These are phyloP conservation scores for Aldrovandia affinis DNA, from an alignment of 2,797 vertebrate genomes.

Conservation along the genomic window DNA sequence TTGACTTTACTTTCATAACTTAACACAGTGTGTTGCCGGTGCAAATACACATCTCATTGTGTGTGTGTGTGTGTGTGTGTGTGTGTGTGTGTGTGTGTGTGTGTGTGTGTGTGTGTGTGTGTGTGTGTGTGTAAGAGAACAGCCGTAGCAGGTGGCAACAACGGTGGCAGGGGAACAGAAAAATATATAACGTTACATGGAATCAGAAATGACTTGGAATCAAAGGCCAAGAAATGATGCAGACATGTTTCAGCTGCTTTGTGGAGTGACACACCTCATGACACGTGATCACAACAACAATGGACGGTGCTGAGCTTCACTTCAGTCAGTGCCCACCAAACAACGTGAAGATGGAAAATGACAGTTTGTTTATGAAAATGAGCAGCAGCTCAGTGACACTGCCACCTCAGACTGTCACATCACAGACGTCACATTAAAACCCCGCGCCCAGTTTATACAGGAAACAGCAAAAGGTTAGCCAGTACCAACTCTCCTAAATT, in stretches of 20 bases:
- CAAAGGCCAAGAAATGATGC: background rate
- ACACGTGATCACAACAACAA: conserved; percentile 68
- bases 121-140: too few relatives aligned
- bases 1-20: too few relatives aligned
- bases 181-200: too few relatives aligned
- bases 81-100: too few relatives aligned
- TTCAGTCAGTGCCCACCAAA: background rate
- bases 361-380: conserved; percentile 70
- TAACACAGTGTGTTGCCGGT: too few relatives aligned
- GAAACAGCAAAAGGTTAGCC: background rate
- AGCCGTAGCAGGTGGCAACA: too few relatives aligned
- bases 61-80: too few relatives aligned
- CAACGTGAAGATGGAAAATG: conserved; percentile 48
- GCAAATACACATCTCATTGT: too few relatives aligned
- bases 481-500: background rate
- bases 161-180: too few relatives aligned
- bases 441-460: background rate
- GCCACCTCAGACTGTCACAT: background rate
- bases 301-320: conserved; percentile 39
- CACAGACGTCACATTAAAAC: background rate
- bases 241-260: background rate
- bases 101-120: too few relatives aligned
- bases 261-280: conserved; percentile 63
- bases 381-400: conserved; percentile 56
- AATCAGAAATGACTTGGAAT: too few relatives aligned